Evolutionary conservation across 2,113 vertebrate genomes (phyloP).

Genomic region (Neodontobutis hainanensis): DNA sequence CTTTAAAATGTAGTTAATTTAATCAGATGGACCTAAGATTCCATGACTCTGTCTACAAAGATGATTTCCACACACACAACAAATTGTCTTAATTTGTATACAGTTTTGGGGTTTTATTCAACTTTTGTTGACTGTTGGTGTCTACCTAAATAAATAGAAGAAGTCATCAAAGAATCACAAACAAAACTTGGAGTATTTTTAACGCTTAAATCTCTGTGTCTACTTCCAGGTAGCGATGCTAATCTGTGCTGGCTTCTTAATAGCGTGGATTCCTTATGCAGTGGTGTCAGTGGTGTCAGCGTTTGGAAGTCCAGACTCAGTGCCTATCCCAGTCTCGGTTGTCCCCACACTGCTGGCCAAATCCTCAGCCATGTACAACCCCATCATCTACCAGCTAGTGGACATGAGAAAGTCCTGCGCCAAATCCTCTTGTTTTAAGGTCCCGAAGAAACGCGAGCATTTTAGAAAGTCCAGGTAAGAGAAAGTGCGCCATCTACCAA

Average conservation of each 20-base stretch:
- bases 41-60: no score
- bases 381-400: constrained; percentile 94
- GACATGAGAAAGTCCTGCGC: constrained; percentile 82
- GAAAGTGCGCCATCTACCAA: background rate
- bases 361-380: constrained; percentile 96
- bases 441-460: constrained; percentile 75
- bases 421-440: constrained; percentile 64
- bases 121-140: no score
- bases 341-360: constrained; percentile 92
- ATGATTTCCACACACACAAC: no score
- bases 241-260: constrained; percentile 94
- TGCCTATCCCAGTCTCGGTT: constrained; percentile 89
- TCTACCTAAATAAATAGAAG: no score
- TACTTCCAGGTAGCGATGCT: constrained; percentile 90
- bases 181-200: background rate
- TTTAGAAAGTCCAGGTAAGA: constrained; percentile 83
- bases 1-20: no score
- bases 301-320: constrained; percentile 85
- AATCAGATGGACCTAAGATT: no score
- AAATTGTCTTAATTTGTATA: no score
- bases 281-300: constrained; percentile 92
- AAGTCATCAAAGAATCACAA: no score
- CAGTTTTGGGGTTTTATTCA: no score
- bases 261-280: constrained; percentile 95
- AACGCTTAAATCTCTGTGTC: constrained; percentile 26